Base-by-base conservation (phyloP, 2,888 invertebrate genomes). In the Chromoteleia sp. region DNA sequence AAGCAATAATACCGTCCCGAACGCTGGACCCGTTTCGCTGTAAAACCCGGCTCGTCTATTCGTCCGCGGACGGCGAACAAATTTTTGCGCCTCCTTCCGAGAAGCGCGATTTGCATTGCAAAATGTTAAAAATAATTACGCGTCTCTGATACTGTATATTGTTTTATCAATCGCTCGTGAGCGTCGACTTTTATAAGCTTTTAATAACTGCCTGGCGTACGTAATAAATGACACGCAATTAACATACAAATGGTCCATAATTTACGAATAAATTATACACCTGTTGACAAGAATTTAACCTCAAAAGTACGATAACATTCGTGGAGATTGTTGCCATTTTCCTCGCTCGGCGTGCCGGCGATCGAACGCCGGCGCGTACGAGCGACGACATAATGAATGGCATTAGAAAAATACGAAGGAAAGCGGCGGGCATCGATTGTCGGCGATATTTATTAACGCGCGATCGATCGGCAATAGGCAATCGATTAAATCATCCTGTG, bases 1-100 rank as follows among this genome's bases (percentile, higher is more conserved):
- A 89, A 90, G 89, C 87, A 88, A 89, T 88, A 87, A 88, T 89
- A 86, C 85, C 85, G 85, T 83, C 87, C 83, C 19, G 10, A 21
- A 12, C 8, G n/a, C 17, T 14, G 30, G 36, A 15, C 21, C 41
- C 17, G 21, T 50, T 71, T 33, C 7, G 10, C 7, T 33, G 7
- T 10, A 33, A 33, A 33, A 25, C 25, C n/a, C n/a, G n/a, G n/a
- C n/a, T n/a, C n/a, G n/a, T n/a, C n/a, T n/a, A n/a, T n/a, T n/a
- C n/a, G n/a, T n/a, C n/a, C n/a, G n/a, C n/a, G n/a, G n/a, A n/a
- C n/a, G n/a, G n/a, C n/a, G n/a, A n/a, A n/a, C 25, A 25, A 25
- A 25, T 25, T 25, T 25, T 25, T n/a, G n/a, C n/a, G n/a, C n/a
- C n/a, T n/a, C n/a, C 58, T 74, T 41, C 67, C 25, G 76, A 33